Conservation (phyloP, 2,888 invertebrate genomes). For the Acleris holmiana region DNA sequence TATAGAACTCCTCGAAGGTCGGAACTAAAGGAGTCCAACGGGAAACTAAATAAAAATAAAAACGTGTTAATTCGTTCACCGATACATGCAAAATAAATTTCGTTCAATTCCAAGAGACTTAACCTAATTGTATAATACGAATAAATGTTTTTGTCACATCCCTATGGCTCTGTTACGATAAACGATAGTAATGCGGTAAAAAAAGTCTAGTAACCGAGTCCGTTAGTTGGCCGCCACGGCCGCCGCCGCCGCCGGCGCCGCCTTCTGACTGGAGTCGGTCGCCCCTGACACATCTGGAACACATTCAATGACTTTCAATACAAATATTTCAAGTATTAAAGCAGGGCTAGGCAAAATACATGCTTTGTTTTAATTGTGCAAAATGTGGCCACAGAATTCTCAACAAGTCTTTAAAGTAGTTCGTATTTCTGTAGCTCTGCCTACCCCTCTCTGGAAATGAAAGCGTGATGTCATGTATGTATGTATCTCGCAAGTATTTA, state of each 20-base stretch:
- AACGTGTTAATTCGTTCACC: conserved; percentile 70
- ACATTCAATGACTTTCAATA: conserved; percentile 10
- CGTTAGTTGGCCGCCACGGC: conserved; percentile 67
- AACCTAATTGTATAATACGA: conserved; percentile 77
- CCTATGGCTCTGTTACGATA: conserved; percentile 69
- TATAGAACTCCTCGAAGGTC: conserved; percentile 62
- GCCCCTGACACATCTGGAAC: conserved; percentile 56
- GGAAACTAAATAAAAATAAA: conserved; percentile 50
- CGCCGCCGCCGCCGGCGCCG: conserved; percentile 47
- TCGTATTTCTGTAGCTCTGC: too few species aligned
- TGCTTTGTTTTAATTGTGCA: too few species aligned
- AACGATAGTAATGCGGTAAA: conserved; percentile 64
- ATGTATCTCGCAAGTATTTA: too few species aligned
- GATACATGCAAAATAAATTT: conserved; percentile 72
- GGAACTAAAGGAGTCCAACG: conserved; percentile 51
- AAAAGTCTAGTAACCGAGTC: conserved; percentile 58
- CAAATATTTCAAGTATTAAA: too few species aligned
- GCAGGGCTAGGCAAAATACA: too few species aligned
- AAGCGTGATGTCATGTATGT: too few species aligned
- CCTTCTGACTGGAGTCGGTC: conserved; percentile 61
- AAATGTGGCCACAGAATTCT: too few species aligned
- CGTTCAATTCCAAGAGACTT: conserved; percentile 79
- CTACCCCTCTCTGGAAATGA: too few species aligned
- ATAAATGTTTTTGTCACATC: conserved; percentile 77
- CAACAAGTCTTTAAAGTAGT: too few species aligned